These are phyloP conservation scores for Himalopsyche kuldschensis DNA, from an alignment of 2,888 invertebrate genomes.

Conservation along the genomic window DNA sequence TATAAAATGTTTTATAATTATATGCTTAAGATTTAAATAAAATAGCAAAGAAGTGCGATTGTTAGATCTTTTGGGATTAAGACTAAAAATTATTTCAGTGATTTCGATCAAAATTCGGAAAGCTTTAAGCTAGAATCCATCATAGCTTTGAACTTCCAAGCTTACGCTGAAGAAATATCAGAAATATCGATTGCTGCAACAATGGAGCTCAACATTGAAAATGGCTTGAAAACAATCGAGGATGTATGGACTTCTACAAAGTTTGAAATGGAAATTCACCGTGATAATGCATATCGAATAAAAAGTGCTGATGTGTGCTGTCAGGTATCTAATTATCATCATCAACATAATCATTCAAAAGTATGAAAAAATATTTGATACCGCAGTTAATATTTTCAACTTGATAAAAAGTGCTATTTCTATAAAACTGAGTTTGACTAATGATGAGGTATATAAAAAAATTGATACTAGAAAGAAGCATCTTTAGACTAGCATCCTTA, in stretches of 20 bases:
- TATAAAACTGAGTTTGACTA: too few relatives aligned
- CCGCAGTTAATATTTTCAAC: too few relatives aligned
- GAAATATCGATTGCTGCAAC: constrained; percentile 87
- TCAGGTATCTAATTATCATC: constrained; percentile 50
- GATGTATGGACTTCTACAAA: constrained; percentile 72
- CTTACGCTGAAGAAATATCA: constrained; percentile 77
- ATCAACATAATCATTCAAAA: too few relatives aligned
- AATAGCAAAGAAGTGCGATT: too few relatives aligned
- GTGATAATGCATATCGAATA: constrained; percentile 68
- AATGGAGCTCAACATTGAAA: constrained; percentile 86
- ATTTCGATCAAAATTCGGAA: constrained; percentile 77
- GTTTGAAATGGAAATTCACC: constrained; percentile 73
- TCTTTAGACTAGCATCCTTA: too few relatives aligned
- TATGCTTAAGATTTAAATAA: too few relatives aligned
- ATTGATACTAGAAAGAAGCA: too few relatives aligned
- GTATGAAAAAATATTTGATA: too few relatives aligned
- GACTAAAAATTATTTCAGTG: constrained; percentile 47
- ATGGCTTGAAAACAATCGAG: constrained; percentile 71
- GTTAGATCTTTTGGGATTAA: too few relatives aligned
- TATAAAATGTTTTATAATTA: too few relatives aligned
- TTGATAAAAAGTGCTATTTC: too few relatives aligned
- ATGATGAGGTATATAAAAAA: too few relatives aligned
- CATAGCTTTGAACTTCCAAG: constrained; percentile 79
- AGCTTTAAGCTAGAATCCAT: constrained; percentile 82
- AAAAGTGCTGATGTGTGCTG: constrained; percentile 78